Conservation (phyloP, 2,888 invertebrate genomes). For the Incurvaria masculella region DNA sequence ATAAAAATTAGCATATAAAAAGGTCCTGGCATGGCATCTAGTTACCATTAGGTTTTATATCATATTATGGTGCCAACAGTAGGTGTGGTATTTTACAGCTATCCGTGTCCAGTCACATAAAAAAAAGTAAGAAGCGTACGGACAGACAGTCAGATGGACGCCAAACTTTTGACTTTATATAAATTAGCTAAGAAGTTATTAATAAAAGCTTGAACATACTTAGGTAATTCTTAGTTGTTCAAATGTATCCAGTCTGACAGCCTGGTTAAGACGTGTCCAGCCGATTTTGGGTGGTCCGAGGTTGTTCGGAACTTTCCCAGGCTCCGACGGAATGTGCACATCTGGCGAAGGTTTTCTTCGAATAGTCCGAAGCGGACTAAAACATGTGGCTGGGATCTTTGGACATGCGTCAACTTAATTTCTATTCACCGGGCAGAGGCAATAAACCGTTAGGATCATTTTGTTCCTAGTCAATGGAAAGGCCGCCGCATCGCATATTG, state of each 20-base stretch:
- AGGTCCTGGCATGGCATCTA: too few species aligned
- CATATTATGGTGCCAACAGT: too few species aligned
- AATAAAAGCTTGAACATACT: too few species aligned
- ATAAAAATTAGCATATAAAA: too few species aligned
- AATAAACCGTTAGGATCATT: background rate
- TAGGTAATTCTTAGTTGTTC: background rate
- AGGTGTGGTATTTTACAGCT: too few species aligned
- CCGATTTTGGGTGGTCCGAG: background rate
- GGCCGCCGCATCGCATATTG: background rate
- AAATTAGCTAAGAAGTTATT: too few species aligned
- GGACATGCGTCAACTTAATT: background rate
- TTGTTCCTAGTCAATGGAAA: background rate
- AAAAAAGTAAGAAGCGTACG: too few species aligned
- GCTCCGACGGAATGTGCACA: background rate
- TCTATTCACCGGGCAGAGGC: background rate
- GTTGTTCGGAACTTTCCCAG: background rate
- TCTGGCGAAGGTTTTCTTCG: background rate
- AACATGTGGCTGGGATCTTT: background rate
- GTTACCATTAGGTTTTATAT: too few species aligned
- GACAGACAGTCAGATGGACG: too few species aligned
- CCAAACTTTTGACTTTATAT: too few species aligned
- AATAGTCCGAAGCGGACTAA: background rate
- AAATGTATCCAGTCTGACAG: background rate
- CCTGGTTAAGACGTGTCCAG: background rate
- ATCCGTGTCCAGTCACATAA: too few species aligned